phyloP scores from a whole-genome alignment of 2,888 invertebrate genomes.

The Adela reaumurella region DNA sequence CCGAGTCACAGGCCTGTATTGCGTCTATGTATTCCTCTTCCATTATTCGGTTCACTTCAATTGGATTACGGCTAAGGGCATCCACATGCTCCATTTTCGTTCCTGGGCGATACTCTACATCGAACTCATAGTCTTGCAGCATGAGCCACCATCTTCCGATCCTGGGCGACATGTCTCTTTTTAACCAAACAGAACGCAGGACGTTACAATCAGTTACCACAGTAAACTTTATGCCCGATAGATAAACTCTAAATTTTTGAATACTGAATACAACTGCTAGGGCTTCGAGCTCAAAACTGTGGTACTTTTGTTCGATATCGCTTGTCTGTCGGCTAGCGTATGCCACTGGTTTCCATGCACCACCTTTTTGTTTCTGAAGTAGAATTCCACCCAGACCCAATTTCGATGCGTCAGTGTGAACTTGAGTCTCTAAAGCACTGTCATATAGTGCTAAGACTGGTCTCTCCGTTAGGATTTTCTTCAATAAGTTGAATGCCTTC shows the following conservation, averaged over 20 bases:
- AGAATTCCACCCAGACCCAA: constrained; percentile 7
- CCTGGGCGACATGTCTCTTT: constrained; percentile 15
- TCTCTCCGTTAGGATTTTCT: constrained; percentile 7
- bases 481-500: constrained; percentile 2
- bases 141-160: constrained; percentile 16
- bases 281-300: constrained; percentile 14
- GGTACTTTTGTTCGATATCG: constrained; percentile 8
- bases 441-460: constrained; percentile 4
- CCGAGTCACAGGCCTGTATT: too few relatives aligned
- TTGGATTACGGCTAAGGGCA: too few relatives aligned
- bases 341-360: too few relatives aligned
- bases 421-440: constrained; percentile 4
- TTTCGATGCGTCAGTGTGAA: constrained; percentile 8
- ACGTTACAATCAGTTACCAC: constrained; percentile 15
- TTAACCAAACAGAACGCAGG: constrained; percentile 14
- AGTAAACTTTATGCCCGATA: constrained; percentile 13
- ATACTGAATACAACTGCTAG: constrained; percentile 13
- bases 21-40: too few relatives aligned
- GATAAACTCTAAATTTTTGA: constrained; percentile 13
- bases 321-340: too few relatives aligned
- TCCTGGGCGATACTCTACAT: too few relatives aligned
- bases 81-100: too few relatives aligned
- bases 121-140: constrained; percentile 5
- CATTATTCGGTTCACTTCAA: too few relatives aligned
- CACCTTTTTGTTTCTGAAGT: constrained; percentile 7